Evolutionary conservation across 2,113 vertebrate genomes (phyloP).

Genomic region (Peromyscus polionotus): DNA sequence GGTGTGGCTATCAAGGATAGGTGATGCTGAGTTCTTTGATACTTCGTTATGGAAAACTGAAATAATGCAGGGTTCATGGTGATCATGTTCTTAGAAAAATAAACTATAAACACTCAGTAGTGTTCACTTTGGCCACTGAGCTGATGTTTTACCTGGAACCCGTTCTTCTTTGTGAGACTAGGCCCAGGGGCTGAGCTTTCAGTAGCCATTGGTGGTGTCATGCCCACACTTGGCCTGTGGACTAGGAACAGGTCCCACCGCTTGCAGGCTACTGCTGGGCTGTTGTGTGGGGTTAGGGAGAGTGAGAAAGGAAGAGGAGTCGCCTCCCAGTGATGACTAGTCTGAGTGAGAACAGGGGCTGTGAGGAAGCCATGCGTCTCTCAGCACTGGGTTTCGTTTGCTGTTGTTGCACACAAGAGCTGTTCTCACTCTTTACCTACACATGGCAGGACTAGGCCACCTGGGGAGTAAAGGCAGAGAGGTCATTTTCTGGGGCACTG

Average conservation of each 20-base stretch:
- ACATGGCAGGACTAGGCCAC: background rate
- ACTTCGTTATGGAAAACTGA: background rate
- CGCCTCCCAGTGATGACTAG: no score
- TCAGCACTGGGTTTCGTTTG: background rate
- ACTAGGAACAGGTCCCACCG: background rate
- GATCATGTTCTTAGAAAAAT: background rate
- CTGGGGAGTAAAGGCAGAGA: background rate
- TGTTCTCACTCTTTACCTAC: no score
- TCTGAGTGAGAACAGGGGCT: background rate
- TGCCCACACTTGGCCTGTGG: rapidly evolving
- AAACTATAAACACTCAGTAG: background rate
- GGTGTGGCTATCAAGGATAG: background rate
- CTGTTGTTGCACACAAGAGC: background rate
- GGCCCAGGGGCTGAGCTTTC: background rate
- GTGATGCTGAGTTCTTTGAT: background rate
- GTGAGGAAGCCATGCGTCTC: background rate
- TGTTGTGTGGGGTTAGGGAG: background rate
- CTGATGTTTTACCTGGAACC: background rate
- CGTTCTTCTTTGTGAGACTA: background rate
- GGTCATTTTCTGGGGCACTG: background rate
- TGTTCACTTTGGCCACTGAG: background rate
- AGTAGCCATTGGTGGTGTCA: no score
- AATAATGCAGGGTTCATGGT: background rate
- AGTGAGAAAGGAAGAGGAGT: background rate
- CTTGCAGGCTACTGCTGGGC: no score